Evolutionary conservation across 2,797 vertebrate genomes (phyloP).

Genomic region (Sparidentex hasta): DNA sequence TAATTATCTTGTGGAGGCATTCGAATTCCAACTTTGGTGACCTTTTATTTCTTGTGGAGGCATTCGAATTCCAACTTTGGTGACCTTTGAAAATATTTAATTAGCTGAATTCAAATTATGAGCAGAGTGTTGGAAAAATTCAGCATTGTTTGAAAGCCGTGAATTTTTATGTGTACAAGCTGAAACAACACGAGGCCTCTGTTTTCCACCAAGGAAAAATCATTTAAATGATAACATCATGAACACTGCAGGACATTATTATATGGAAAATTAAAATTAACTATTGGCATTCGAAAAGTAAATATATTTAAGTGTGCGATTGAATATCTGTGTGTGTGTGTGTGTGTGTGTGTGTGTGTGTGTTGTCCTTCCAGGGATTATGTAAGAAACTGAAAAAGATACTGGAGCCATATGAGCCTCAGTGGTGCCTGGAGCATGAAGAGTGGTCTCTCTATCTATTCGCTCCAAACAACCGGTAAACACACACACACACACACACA

Average conservation of each 20-base stretch:
- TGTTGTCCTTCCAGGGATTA: conserved; percentile 87
- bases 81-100: conserved; percentile 48
- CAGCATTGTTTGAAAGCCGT: conserved; percentile 19
- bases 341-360: conserved; percentile 29
- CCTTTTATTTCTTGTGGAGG: conserved; percentile 18
- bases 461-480: conserved; percentile 93
- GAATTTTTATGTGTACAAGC: background rate
- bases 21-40: conserved; percentile 27
- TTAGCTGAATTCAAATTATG: conserved; percentile 44
- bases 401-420: conserved; percentile 93
- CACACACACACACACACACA: conserved; percentile 17
- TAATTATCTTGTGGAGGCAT: conserved; percentile 49
- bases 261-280: no score
- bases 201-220: conserved; percentile 7
- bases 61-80: conserved; percentile 30
- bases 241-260: no score
- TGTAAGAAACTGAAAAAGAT: conserved; percentile 90
- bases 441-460: conserved; percentile 97
- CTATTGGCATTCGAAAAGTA: background rate
- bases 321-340: background rate
- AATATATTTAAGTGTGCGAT: background rate
- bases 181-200: background rate
- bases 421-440: conserved; percentile 94
- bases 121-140: conserved; percentile 6
- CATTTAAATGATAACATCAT: background rate